Percentiles rank a stretch among this genome's conserved stretches.
Conservation (phyloP, 2,113 vertebrate genomes). For the Sinocyclocheilus maitianheensis region DNA sequence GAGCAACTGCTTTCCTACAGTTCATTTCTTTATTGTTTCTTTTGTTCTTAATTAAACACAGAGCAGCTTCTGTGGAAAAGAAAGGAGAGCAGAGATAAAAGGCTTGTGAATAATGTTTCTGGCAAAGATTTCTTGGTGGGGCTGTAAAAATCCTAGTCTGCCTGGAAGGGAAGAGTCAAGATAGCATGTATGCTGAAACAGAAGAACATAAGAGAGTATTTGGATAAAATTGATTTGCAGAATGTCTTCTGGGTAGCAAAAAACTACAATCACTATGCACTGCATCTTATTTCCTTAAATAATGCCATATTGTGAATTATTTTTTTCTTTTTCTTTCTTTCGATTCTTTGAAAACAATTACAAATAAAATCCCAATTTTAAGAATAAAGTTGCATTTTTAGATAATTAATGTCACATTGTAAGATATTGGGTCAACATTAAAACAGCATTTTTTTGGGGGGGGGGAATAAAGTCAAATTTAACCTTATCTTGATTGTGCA, state of each 20-base stretch:
- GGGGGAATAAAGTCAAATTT: too few species aligned
- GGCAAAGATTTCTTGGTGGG: slow-evolving; percentile 35
- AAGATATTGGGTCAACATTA: not conserved
- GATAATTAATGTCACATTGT: not conserved
- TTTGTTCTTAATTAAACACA: slow-evolving; percentile 55
- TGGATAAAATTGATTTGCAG: not conserved
- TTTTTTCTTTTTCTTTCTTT: not conserved
- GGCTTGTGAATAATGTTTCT: slow-evolving; percentile 43
- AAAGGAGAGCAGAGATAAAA: slow-evolving; percentile 29
- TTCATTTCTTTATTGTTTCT: slow-evolving; percentile 33
- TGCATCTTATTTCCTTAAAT: not conserved
- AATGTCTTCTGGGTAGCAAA: not conserved
- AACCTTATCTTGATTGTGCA: slow-evolving; percentile 57
- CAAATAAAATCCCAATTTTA: not conserved
- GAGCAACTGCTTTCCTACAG: slow-evolving; percentile 33
- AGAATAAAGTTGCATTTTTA: not conserved
- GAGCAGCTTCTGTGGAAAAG: slow-evolving; percentile 26
- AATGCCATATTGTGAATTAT: not conserved
- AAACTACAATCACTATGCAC: not conserved
- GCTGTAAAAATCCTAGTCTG: not conserved
- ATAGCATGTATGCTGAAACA: not conserved
- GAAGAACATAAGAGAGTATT: not conserved
- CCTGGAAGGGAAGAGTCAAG: slow-evolving; percentile 15
- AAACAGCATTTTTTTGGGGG: too few species aligned
- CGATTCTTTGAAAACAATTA: too few species aligned